phyloP scores from a whole-genome alignment of 2,797 vertebrate species.

The Rhinophrynus dorsalis region DNA sequence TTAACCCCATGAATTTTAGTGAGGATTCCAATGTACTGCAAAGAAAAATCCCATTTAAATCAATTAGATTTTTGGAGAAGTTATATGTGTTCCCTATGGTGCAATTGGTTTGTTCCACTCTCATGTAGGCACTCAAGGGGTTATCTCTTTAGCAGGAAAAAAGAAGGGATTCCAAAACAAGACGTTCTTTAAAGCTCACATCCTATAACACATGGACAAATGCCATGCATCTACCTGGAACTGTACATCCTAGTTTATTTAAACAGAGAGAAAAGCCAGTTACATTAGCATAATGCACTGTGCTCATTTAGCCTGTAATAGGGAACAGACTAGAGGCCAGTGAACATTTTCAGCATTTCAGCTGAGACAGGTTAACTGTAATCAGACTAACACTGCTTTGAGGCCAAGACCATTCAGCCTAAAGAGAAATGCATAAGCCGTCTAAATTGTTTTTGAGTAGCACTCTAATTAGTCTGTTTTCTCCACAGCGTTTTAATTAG shows the following conservation, averaged over 20 bases:
- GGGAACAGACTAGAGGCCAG: constrained; percentile 16
- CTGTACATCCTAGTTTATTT: constrained; percentile 2
- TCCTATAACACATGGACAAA: not conserved
- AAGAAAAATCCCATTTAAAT: no score
- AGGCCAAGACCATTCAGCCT: constrained; percentile 27
- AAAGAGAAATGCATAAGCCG: constrained; percentile 40
- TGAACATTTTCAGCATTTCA: constrained; percentile 21
- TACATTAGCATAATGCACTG: constrained; percentile 4
- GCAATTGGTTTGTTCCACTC: no score
- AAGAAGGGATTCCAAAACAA: not conserved
- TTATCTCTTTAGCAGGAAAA: no score
- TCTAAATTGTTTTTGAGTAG: constrained; percentile 39
- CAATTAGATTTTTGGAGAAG: no score
- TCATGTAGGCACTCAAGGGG: no score
- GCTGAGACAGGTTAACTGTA: constrained; percentile 26
- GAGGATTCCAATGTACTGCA: no score
- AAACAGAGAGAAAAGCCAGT: not conserved
- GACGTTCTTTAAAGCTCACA: not conserved
- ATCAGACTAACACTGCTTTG: constrained; percentile 18
- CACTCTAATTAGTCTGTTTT: constrained; percentile 38
- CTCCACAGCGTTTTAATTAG: constrained; percentile 43
- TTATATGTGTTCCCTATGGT: no score
- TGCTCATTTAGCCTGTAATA: constrained; percentile 13
- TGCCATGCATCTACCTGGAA: constrained; percentile 15
- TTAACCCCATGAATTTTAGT: no score